Evolutionary conservation across 2,113 vertebrate genomes (phyloP).

Genomic region (Microtus ochrogaster): DNA sequence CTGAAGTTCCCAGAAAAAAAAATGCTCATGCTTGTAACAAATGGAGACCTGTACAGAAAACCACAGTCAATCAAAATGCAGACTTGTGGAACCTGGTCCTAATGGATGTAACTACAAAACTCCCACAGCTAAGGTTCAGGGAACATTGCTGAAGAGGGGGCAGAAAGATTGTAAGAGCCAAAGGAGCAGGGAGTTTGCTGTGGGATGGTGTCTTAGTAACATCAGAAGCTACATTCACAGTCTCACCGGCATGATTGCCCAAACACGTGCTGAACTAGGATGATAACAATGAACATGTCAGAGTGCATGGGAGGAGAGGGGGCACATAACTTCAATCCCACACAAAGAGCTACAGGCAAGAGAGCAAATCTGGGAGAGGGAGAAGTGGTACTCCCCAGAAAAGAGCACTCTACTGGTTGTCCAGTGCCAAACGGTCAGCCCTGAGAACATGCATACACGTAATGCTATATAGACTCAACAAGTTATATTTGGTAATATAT

Average conservation of each 20-base stretch:
- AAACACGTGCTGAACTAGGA: neutral
- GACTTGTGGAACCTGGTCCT: neutral
- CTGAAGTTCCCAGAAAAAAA: neutral
- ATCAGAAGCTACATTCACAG: neutral
- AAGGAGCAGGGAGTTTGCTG: neutral
- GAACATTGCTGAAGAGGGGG: neutral
- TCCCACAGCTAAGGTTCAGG: neutral
- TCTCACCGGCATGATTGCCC: neutral
- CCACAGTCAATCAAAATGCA: neutral
- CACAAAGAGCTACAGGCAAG: neutral
- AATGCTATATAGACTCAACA: neutral
- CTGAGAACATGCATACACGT: neutral
- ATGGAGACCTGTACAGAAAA: neutral
- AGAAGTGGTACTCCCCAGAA: neutral
- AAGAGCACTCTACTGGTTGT: neutral
- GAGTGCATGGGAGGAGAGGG: fast-evolving
- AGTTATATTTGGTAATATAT: neutral
- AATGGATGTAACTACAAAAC: neutral
- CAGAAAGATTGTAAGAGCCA: neutral
- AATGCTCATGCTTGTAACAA: neutral
- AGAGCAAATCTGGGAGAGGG: neutral
- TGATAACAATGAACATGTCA: neutral
- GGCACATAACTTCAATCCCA: neutral
- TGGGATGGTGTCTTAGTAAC: neutral
- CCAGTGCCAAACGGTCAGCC: neutral